These are phyloP conservation scores for Serinus canaria DNA, from an alignment of 2,113 vertebrate genomes.

Conservation along the genomic window DNA sequence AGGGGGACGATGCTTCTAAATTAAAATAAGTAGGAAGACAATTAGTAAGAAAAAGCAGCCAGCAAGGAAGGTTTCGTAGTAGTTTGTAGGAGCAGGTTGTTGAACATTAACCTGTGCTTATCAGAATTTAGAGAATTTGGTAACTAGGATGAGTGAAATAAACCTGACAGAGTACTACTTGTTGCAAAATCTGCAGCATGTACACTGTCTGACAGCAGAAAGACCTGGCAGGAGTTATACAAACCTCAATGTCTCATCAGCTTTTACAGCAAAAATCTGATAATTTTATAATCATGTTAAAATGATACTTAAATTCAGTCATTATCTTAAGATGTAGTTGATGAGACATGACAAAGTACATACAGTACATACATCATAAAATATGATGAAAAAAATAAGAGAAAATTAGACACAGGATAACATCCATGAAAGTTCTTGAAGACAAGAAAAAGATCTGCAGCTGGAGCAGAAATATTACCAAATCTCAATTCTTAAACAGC, in stretches of 20 bases:
- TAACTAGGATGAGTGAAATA: background rate
- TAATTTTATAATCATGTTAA: background rate
- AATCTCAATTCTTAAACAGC: background rate
- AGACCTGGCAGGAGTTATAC: background rate
- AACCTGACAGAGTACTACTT: background rate
- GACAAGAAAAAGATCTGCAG: background rate
- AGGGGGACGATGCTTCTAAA: background rate
- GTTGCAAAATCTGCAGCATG: background rate
- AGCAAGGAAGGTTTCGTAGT: background rate
- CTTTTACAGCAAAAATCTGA: background rate
- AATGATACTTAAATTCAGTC: background rate
- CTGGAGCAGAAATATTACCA: background rate
- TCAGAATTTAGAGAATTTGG: background rate
- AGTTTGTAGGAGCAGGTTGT: background rate
- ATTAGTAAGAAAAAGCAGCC: background rate
- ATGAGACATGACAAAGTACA: background rate
- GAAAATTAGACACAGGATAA: background rate
- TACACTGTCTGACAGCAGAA: background rate
- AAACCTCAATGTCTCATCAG: background rate
- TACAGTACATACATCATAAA: background rate
- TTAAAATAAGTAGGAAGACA: background rate
- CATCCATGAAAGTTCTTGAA: background rate
- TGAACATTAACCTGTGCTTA: background rate
- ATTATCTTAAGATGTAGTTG: background rate
- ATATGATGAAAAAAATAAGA: background rate